Base-by-base conservation (phyloP, 2,797 vertebrate genomes). In the Myripristis jacobus region DNA sequence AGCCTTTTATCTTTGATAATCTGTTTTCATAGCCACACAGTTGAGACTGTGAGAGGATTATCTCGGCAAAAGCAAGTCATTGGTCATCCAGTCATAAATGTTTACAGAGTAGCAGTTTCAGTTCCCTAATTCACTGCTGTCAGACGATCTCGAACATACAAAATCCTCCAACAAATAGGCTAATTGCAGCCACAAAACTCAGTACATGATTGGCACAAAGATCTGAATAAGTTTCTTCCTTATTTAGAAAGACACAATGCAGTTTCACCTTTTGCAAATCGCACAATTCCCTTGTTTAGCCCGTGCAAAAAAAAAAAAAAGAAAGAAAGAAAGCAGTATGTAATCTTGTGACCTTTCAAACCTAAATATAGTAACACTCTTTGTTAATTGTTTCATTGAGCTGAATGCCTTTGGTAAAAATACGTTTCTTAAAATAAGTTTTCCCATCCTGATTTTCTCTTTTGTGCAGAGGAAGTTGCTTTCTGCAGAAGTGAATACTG, bases 1-100 rank as follows among this genome's bases (percentile, higher is more conserved):
- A n/a, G n/a, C 79, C 81, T 85, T 91, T 91, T 87, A 89, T 89
- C 91, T 92, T 69, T 66, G 66, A 82, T 90, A 85, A 88, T 91
- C 88, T 91, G 85, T 88, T 89, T 90, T 91, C 84, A 85, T 81
- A 82, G 82, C 73, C 75, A 63, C 88, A 77, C 82, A 88, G 81
- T 83, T 81, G 70, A 82, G 82, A 76, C 64, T 62, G 60, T 38
- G 31, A 62, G 47, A 61, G 54, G 85, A 87, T 92, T 82, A 89
- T 71, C 52, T 76, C 51, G 53, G 79, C 64, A 66, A 75, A 79
- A 85, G 72, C 61, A 27, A 85, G 81, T 72, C 70, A 68, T 38
- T 55, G 75, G 71, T 77, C 19, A 19, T 77, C 74, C 72, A 43
- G 66, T 79, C 79, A 69, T 43, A 76, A 76, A 81, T 79, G 75